Conservation (phyloP, 1,140 invertebrate genomes). For the Mamestra configurata region DNA sequence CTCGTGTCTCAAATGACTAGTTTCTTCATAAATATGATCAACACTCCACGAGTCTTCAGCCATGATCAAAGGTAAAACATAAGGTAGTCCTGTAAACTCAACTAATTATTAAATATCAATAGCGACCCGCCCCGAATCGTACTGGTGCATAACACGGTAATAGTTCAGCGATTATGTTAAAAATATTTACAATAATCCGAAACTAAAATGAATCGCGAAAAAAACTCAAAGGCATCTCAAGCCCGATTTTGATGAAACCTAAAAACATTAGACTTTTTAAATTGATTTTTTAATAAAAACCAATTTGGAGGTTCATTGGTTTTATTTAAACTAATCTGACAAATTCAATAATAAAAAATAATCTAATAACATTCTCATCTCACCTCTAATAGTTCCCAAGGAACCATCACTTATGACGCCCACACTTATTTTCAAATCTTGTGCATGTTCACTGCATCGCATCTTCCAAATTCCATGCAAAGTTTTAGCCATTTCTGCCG, state of each 20-base stretch:
- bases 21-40: conserved; percentile 64
- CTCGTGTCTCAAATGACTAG: conserved; percentile 70
- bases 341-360: not conserved
- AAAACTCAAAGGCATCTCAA: too few relatives aligned
- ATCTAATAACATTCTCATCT: not conserved
- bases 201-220: too few relatives aligned
- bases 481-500: conserved; percentile 70
- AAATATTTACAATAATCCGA: too few relatives aligned
- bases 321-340: too few relatives aligned
- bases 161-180: too few relatives aligned
- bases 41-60: conserved; percentile 66
- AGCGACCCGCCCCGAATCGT: too few relatives aligned
- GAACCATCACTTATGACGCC: conserved; percentile 82
- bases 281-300: too few relatives aligned
- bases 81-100: conserved; percentile 65
- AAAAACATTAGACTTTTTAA: too few relatives aligned
- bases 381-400: conserved; percentile 79
- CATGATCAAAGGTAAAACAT: conserved; percentile 71
- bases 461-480: conserved; percentile 74
- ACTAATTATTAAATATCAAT: not conserved
- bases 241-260: too few relatives aligned
- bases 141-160: too few relatives aligned
- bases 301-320: too few relatives aligned
- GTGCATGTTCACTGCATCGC: conserved; percentile 60
- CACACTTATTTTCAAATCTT: conserved; percentile 65